These are phyloP conservation scores for Drosophila sp. DNA, from an alignment of 1,140 invertebrate species.

Conservation along the genomic window DNA sequence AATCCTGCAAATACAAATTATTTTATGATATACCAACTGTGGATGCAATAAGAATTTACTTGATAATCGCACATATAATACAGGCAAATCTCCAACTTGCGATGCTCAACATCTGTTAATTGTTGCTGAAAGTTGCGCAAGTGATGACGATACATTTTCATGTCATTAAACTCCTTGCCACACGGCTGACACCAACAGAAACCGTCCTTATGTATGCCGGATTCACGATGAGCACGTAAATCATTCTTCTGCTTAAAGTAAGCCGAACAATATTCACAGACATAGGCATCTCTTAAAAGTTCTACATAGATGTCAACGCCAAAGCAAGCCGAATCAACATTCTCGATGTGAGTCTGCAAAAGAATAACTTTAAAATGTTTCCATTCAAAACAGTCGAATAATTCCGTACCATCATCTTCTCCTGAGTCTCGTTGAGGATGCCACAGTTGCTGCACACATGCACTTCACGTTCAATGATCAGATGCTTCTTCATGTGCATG, in stretches of 20 bases:
- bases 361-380: background rate
- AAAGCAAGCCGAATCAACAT: constrained; percentile 38
- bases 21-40: too few species aligned
- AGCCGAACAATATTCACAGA: constrained; percentile 69
- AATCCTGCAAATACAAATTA: constrained; percentile 48
- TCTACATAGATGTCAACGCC: constrained; percentile 46
- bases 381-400: background rate
- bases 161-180: constrained; percentile 55
- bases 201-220: constrained; percentile 61
- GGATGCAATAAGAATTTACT: constrained; percentile 17
- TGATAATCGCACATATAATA: constrained; percentile 70
- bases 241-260: constrained; percentile 62
- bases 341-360: constrained; percentile 28
- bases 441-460: constrained; percentile 69
- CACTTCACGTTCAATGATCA: constrained; percentile 61
- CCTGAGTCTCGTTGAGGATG: constrained; percentile 46
- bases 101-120: constrained; percentile 51
- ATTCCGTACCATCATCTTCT: constrained; percentile 41
- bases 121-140: constrained; percentile 61
- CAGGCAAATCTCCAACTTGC: constrained; percentile 56
- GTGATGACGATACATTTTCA: constrained; percentile 71
- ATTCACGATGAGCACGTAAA: constrained; percentile 60
- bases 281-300: constrained; percentile 55
- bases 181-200: constrained; percentile 64
- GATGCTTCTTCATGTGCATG: constrained; percentile 67